A percentile compares a stretch with the other conserved stretches of the same genome.
Evolutionary conservation across 1,140 invertebrate genomes (phyloP).

Genomic region (Leptopilina boulardi): DNA sequence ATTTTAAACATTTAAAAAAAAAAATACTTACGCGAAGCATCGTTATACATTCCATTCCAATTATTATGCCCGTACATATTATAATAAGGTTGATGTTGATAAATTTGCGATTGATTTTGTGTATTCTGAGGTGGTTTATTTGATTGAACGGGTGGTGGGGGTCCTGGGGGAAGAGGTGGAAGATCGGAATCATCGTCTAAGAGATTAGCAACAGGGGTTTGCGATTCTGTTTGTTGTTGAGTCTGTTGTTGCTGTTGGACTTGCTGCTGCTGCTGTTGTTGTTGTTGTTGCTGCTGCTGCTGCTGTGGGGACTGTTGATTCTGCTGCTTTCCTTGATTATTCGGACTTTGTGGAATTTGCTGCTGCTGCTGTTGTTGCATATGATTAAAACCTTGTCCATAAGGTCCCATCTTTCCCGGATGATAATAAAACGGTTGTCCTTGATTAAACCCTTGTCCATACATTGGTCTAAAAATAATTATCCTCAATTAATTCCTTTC

Average conservation of each 20-base stretch:
- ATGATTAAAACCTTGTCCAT: constrained; percentile 67
- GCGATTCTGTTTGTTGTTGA: constrained; percentile 56
- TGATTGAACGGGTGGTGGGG: constrained; percentile 73
- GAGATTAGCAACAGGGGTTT: constrained; percentile 67
- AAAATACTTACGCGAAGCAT: constrained; percentile 64
- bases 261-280: constrained; percentile 57
- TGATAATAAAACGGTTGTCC: constrained; percentile 71
- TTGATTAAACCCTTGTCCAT: constrained; percentile 68
- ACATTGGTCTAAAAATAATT: constrained; percentile 67
- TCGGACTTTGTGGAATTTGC: constrained; percentile 48
- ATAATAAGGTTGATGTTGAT: constrained; percentile 66
- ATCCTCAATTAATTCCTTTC: not conserved
- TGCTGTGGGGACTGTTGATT: constrained; percentile 56
- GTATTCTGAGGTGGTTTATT: constrained; percentile 64
- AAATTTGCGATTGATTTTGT: constrained; percentile 73
- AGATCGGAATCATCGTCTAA: constrained; percentile 73
- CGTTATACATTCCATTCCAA: constrained; percentile 68
- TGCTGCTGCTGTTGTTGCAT: constrained; percentile 58
- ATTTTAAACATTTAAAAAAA: not conserved
- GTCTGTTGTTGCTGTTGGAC: constrained; percentile 59
- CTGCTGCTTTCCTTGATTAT: constrained; percentile 52
- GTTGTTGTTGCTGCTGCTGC: constrained; percentile 60
- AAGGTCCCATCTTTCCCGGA: constrained; percentile 69
- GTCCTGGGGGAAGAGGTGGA: constrained; percentile 73
- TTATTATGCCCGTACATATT: constrained; percentile 63